Base-by-base conservation (phyloP, 2,797 vertebrate genomes). In the Catostomus latipinnis region DNA sequence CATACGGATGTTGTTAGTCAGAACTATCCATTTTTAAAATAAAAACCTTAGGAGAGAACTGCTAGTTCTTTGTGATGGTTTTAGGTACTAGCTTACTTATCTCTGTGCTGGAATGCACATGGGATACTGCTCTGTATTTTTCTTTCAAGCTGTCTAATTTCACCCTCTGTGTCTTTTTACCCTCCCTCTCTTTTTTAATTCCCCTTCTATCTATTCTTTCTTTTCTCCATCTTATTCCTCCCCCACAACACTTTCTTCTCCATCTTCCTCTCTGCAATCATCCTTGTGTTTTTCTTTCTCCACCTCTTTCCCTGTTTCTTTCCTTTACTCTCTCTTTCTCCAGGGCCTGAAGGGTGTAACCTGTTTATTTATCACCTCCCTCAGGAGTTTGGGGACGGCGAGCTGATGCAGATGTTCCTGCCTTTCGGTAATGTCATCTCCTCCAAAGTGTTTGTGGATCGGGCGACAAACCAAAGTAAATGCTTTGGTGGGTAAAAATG, bases 381-480 rank as follows among this genome's bases (percentile, higher is more conserved):
- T 95, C 96, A 98, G 96, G 97, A 98, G 96, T 97, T 98, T 97
- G 97, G 97, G 94, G 97, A 98, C 94, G 96, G 96, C 94, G 97
- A 98, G 94, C 97, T 99, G 94, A 99, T 98, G 97, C 97, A 99
- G 96, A 98, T 98, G 97, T 99, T 99, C 96, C 97, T 99, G 95
- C 97, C 98, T 96, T 99, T 99, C 96, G 97, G 98, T 98, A 99
- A 98, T 98, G 98, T 99, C 97, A 99, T 99, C 98, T 99, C 98
- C 96, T 99, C 97, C 96, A 99, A 99, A 98, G 97, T 99, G 97
- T 99, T 99, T 98, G 97, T 99, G 97, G 97, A 99, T 98, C 96
- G 98, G 96, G 98, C 97, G 97, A 99, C 97, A 97, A 99, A 99
- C 98, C 98, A 99, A 98, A 99, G 97, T 98, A 98, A 98, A 98